Percentiles rank a stretch among this genome's conserved stretches.
phyloP scores from a whole-genome alignment of 2,797 vertebrate species.

The Coendou prehensilis region DNA sequence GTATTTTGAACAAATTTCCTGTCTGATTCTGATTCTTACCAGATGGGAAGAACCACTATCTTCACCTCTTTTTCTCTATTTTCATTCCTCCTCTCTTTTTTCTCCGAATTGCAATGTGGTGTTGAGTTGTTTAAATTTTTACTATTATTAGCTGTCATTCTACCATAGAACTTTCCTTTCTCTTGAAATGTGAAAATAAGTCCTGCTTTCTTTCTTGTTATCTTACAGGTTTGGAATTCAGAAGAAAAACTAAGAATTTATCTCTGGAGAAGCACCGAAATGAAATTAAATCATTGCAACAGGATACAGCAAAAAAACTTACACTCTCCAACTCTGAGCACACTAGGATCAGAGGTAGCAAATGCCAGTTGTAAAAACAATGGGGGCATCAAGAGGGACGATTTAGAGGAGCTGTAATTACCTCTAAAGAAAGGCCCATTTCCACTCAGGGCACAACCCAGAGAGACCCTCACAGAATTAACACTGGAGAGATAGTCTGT shows the following conservation, averaged over 20 bases:
- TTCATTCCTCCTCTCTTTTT: background rate
- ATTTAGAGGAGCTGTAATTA: background rate
- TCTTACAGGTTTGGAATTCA: slow-evolving; percentile 66
- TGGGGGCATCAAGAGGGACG: background rate
- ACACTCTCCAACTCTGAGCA: background rate
- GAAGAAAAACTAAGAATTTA: slow-evolving; percentile 54
- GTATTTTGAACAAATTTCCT: background rate
- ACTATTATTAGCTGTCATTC: slow-evolving; percentile 31
- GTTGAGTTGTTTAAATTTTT: slow-evolving; percentile 2
- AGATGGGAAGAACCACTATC: background rate
- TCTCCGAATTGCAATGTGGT: background rate
- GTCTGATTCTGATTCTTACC: background rate
- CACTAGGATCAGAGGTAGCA: background rate
- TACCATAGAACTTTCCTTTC: background rate
- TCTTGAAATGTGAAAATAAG: background rate
- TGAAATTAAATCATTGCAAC: slow-evolving; percentile 29
- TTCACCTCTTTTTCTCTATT: background rate
- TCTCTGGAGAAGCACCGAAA: background rate
- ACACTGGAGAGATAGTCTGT: background rate
- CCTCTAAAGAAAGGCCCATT: background rate
- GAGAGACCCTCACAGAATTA: background rate
- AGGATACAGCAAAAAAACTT: background rate
- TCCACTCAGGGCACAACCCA: background rate
- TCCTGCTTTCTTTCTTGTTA: background rate
- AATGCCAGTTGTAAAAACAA: background rate